Evolutionary conservation across 2,888 invertebrate genomes (phyloP).

Genomic region (Tiliacea citrago): DNA sequence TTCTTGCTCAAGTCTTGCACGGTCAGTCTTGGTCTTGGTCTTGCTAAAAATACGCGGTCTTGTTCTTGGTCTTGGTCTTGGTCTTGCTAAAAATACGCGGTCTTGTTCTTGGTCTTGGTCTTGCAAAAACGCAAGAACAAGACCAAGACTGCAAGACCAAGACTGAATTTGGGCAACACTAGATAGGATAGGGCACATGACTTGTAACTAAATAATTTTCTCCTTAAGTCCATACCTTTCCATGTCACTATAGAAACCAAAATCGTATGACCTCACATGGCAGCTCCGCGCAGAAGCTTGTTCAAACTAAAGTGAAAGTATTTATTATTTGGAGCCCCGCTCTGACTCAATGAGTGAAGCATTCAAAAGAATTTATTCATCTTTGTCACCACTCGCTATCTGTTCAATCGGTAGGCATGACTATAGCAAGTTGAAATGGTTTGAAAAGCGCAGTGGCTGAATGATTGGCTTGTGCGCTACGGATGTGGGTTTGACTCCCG

Average conservation of each 20-base stretch:
- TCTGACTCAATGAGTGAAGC: constrained; percentile 24
- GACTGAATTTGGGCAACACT: no score
- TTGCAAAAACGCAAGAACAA: no score
- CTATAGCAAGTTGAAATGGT: background rate
- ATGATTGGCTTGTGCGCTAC: background rate
- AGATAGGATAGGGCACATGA: no score
- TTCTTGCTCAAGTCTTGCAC: no score
- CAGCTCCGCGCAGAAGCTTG: constrained; percentile 12
- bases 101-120: no score
- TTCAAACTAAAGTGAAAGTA: constrained; percentile 42
- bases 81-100: no score
- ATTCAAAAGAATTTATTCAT: constrained; percentile 33
- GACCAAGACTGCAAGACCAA: no score
- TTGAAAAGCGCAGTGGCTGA: background rate
- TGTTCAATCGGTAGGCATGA: background rate
- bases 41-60: no score
- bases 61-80: no score
- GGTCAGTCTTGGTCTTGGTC: no score
- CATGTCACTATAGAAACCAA: background rate
- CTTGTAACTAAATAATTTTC: background rate
- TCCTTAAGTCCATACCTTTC: background rate
- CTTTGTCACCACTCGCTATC: constrained; percentile 27
- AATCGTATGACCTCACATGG: background rate
- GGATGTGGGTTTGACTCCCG: background rate
- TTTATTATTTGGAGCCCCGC: constrained; percentile 5